phyloP scores from a whole-genome alignment of 2,797 vertebrate genomes.

The Morelia viridis region DNA sequence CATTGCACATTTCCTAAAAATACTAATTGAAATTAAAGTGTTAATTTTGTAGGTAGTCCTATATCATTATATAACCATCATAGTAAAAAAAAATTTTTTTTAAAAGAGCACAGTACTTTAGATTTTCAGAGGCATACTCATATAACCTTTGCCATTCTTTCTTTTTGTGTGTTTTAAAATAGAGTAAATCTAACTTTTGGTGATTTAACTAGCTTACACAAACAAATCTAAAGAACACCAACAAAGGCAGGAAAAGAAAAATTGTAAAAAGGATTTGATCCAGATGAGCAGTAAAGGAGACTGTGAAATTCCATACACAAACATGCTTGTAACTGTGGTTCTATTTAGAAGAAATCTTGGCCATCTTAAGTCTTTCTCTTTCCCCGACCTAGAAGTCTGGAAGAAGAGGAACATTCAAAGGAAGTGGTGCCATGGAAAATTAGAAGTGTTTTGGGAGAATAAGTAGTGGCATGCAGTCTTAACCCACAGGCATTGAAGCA shows the following conservation, averaged over 20 bases:
- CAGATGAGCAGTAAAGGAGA: not conserved
- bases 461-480: not conserved
- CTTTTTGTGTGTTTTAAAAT: not conserved
- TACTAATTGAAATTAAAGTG: conserved; percentile 12
- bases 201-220: not conserved
- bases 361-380: not conserved
- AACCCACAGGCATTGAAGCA: not conserved
- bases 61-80: not conserved
- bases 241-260: not conserved
- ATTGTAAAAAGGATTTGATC: not conserved
- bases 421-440: not conserved
- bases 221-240: not conserved
- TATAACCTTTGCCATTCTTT: not conserved
- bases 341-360: conserved; percentile 18
- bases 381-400: not conserved
- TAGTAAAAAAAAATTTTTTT: not conserved
- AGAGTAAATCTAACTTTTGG: not conserved
- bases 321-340: not conserved
- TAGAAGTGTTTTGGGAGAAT: not conserved
- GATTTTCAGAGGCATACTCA: not conserved
- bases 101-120: not conserved
- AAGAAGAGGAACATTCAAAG: not conserved
- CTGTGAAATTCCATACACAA: not conserved
- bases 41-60: not conserved
- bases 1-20: not conserved